These are phyloP conservation scores for Taxidea taxus DNA, from an alignment of 2,113 vertebrate species.

Conservation along the genomic window DNA sequence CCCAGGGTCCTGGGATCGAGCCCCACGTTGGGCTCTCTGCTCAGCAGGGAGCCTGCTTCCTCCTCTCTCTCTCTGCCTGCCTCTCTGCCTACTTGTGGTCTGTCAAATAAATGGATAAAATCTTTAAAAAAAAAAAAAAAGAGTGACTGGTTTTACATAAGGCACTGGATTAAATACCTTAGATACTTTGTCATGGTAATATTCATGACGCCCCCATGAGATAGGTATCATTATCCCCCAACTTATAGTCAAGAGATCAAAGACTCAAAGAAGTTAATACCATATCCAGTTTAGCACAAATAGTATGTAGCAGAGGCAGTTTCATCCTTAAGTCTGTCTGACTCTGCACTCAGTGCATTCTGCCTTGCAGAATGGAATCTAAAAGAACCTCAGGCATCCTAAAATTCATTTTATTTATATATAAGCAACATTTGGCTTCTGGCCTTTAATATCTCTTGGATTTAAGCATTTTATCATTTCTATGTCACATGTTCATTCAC, in stretches of 20 bases:
- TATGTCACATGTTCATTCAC: constrained; percentile 2
- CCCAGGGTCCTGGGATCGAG: no score
- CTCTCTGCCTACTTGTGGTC: no score
- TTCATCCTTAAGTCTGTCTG: neutral
- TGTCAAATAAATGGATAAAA: no score
- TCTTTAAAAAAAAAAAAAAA: no score
- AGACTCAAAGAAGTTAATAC: neutral
- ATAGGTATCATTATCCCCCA: neutral
- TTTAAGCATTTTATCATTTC: constrained; percentile 13
- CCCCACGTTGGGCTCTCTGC: no score
- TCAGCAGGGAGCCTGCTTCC: no score
- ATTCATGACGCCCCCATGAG: neutral
- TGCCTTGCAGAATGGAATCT: neutral
- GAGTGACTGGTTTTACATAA: neutral
- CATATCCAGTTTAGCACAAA: neutral
- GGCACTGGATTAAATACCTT: neutral
- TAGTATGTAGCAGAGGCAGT: neutral
- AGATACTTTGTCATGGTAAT: neutral
- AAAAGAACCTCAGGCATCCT: neutral
- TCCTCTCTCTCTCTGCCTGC: no score
- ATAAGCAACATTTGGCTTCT: neutral
- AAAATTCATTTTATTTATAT: neutral
- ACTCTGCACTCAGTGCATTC: neutral
- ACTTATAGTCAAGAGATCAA: neutral
- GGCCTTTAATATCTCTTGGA: constrained; percentile 20